Evolutionary conservation across 2,113 vertebrate species (phyloP).

Genomic region (Beaufortia kweichowensis): DNA sequence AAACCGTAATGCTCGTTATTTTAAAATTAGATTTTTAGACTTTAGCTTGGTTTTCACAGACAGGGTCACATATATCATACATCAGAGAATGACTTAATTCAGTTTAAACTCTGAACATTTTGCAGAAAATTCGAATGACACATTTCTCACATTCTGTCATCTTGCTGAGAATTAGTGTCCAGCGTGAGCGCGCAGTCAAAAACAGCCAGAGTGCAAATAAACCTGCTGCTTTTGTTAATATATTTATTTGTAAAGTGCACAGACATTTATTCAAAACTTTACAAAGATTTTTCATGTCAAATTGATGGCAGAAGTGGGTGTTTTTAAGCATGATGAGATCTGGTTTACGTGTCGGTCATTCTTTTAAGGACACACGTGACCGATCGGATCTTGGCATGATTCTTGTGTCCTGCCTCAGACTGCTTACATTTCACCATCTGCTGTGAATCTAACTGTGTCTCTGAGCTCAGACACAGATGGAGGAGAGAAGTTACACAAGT

Average conservation of each 20-base stretch:
- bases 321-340: too few relatives aligned
- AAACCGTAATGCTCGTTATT: too few relatives aligned
- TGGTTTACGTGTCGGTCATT: neutral
- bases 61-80: neutral
- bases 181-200: neutral
- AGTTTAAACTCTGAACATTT: too few relatives aligned
- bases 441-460: constrained; percentile 45
- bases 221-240: too few relatives aligned
- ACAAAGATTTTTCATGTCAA: too few relatives aligned
- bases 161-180: constrained; percentile 17
- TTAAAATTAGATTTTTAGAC: too few relatives aligned
- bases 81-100: neutral
- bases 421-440: constrained; percentile 58
- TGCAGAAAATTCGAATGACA: neutral
- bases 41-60: too few relatives aligned
- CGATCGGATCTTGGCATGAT: constrained; percentile 5
- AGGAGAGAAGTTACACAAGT: constrained; percentile 3
- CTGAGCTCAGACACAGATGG: constrained; percentile 31
- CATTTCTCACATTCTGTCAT: constrained; percentile 34
- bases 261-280: too few relatives aligned
- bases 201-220: too few relatives aligned
- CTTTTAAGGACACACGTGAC: neutral
- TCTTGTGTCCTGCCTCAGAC: constrained; percentile 24
- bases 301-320: too few relatives aligned
- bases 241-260: too few relatives aligned